Conservation (phyloP, 2,113 vertebrate species). For the Mellivora capensis region DNA sequence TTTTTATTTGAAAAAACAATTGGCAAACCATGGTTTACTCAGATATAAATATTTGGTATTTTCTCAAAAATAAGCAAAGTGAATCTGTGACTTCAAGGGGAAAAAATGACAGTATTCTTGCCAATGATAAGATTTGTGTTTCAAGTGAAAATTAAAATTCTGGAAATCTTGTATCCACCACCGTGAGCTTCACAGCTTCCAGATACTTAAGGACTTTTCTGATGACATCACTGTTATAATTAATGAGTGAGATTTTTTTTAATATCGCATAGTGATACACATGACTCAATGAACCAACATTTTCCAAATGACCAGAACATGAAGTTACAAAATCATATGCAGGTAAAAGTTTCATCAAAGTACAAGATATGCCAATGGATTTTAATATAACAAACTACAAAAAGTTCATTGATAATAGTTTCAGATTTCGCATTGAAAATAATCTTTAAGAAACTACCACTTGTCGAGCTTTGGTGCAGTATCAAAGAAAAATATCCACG, state of each 20-base stretch:
- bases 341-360: not conserved
- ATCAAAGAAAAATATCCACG: conserved; percentile 50
- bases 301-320: not conserved
- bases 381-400: conserved; percentile 9
- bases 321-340: conserved; percentile 22
- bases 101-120: not conserved
- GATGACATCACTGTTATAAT: not conserved
- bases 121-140: not conserved
- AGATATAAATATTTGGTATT: not conserved
- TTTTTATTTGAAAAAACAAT: conserved; percentile 40
- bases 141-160: conserved; percentile 14
- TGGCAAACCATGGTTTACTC: not conserved
- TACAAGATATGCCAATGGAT: not conserved
- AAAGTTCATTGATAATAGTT: not conserved
- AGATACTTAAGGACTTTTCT: not conserved
- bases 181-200: not conserved
- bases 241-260: conserved; percentile 4
- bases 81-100: not conserved
- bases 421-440: not conserved
- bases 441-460: conserved; percentile 20
- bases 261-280: not conserved
- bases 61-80: not conserved
- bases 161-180: not conserved
- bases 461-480: conserved; percentile 19
- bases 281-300: not conserved